Evolutionary conservation across 2,888 invertebrate species (phyloP).

Genomic region (Protula sp.): DNA sequence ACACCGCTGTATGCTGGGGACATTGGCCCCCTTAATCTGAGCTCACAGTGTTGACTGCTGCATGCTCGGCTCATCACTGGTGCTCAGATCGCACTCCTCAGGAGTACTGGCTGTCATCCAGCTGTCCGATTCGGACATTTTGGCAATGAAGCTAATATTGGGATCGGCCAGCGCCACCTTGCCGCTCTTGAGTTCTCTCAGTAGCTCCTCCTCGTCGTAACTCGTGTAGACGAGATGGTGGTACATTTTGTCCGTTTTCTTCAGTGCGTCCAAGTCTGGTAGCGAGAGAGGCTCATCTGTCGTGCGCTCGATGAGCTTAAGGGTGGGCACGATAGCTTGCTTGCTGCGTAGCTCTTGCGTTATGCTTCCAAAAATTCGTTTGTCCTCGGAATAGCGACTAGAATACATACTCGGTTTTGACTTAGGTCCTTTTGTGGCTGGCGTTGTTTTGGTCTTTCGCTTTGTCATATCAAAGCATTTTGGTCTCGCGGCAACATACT

Average conservation of each 20-base stretch:
- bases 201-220: conserved; percentile 21
- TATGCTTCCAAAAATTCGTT: too few relatives aligned
- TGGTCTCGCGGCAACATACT: background rate
- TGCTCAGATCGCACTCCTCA: conserved; percentile 1
- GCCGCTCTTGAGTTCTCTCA: conserved; percentile 14
- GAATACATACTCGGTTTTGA: too few relatives aligned
- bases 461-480: background rate
- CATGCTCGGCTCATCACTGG: background rate
- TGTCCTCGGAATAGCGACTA: background rate
- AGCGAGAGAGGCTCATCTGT: too few relatives aligned
- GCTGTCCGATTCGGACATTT: conserved; percentile 15
- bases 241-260: conserved; percentile 16
- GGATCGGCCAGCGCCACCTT: conserved; percentile 1
- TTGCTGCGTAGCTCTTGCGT: background rate
- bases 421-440: background rate
- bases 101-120: conserved; percentile 19
- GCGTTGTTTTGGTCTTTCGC: background rate
- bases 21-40: too few relatives aligned
- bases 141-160: background rate
- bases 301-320: too few relatives aligned
- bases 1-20: too few relatives aligned
- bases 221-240: conserved; percentile 22
- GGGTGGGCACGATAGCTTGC: background rate
- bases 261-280: background rate
- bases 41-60: background rate